Base-by-base conservation (phyloP, 2,888 invertebrate species). In the Pachymerium ferrugineum region DNA sequence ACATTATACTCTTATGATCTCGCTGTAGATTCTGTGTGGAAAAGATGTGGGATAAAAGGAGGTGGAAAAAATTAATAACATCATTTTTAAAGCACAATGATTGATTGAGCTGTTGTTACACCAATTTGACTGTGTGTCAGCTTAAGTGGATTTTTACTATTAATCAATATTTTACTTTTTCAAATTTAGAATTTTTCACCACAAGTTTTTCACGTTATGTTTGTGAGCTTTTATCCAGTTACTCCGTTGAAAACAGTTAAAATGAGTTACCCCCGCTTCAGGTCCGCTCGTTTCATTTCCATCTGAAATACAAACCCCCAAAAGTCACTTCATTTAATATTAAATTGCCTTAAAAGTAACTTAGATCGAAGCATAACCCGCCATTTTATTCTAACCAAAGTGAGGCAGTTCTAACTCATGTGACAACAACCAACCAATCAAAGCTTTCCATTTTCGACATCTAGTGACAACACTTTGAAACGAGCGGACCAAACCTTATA, bases 171-270 rank as follows among this genome's bases (percentile, higher is more conserved):
- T 47, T 47, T 47, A 19, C 16, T 47, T 47, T 47, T 47, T 47
- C 22, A 16, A 47, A 47, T 47, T 47, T 47, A 47, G 19, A 47
- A 47, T 19, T 47, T 47, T 47, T 47, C 22, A 19, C 19, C 47
- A 47, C 47, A 16, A 47, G n/a, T n/a, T n/a, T n/a, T n/a, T n/a
- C n/a, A 47, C n/a, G 47, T 47, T 47, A 47, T 47, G 47, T 47
- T 47, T 47, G 47, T 47, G 47, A 47, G 47, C 47, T 47, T 47
- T 47, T 47, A 47, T 47, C 47, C 22, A 47, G 47, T 47, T 47
- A 47, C 47, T 47, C 4, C 16, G 47, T 47, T 47, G 16, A 16
- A 47, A 47, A 47, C n/a, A n/a, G 47, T 47, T 47, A 47, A 4
- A 8, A 47, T n/a, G n/a, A n/a, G 16, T 3, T 3, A 22, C 47